Conservation (phyloP, 1,140 invertebrate species). For the Panonychus citri region DNA sequence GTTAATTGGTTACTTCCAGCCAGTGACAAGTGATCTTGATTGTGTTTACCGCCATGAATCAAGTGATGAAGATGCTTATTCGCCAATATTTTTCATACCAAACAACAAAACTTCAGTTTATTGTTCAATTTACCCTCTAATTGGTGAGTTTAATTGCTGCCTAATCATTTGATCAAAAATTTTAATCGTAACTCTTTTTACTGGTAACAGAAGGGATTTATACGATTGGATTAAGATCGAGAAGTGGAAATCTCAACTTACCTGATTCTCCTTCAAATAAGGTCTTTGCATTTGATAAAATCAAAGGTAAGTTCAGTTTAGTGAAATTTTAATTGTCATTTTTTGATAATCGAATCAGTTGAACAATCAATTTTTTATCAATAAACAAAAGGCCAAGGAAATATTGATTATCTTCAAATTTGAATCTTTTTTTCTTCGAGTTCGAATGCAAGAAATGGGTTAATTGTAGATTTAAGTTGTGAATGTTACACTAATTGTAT, state of each 20-base stretch:
- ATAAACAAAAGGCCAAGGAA: too few relatives aligned
- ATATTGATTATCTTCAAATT: too few relatives aligned
- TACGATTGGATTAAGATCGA: background rate
- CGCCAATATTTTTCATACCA: constrained; percentile 3
- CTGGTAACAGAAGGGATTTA: constrained; percentile 7
- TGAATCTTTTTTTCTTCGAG: too few relatives aligned
- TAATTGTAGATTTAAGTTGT: too few relatives aligned
- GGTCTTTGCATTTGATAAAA: constrained; percentile 1
- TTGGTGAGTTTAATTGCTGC: constrained; percentile 2
- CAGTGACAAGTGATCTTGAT: background rate
- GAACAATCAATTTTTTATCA: too few relatives aligned
- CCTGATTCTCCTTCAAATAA: background rate
- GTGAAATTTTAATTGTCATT: too few relatives aligned
- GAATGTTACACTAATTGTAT: too few relatives aligned
- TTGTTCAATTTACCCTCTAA: constrained; percentile 2
- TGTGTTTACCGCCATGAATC: constrained; percentile 3
- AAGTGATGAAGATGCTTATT: background rate
- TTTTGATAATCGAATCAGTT: too few relatives aligned
- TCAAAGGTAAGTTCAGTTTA: background rate
- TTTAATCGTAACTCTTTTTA: background rate
- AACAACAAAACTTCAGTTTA: constrained; percentile 6
- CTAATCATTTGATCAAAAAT: background rate
- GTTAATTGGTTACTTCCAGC: constrained; percentile 8
- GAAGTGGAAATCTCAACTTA: background rate
- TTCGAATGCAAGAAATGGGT: too few relatives aligned